phyloP scores from a whole-genome alignment of 2,797 vertebrate species.

The Brachyalestes nurse region DNA sequence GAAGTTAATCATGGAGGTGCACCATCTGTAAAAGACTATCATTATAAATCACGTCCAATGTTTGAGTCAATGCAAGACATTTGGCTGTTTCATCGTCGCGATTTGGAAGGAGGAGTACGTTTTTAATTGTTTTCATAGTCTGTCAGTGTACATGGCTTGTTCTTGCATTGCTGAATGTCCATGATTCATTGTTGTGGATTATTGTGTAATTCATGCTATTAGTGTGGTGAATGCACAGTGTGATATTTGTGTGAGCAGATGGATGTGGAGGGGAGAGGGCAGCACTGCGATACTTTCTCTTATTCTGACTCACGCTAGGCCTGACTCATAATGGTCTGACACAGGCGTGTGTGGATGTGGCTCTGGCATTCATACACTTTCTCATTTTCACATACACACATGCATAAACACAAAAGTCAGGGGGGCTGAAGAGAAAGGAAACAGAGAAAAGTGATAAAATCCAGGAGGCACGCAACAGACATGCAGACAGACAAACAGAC shows the following conservation, averaged over 20 bases:
- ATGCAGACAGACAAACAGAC: conserved; percentile 18
- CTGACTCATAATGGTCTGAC: conserved; percentile 11
- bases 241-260: conserved; percentile 29
- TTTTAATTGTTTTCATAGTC: conserved; percentile 1
- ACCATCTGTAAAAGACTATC: conserved; percentile 22
- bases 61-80: background rate
- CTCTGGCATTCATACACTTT: background rate
- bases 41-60: conserved; percentile 21
- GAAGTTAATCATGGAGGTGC: conserved; percentile 21
- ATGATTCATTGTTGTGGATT: conserved; percentile 32
- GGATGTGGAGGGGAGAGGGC: conserved; percentile 28
- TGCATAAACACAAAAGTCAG: background rate
- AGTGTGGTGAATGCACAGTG: conserved; percentile 31
- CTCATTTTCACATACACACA: background rate
- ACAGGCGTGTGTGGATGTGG: background rate
- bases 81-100: background rate
- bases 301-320: conserved; percentile 25
- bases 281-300: conserved; percentile 27
- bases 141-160: background rate
- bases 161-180: background rate
- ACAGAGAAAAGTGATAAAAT: background rate
- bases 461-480: background rate
- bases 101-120: conserved; percentile 19
- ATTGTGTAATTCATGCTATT: conserved; percentile 13
- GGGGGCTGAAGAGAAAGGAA: background rate